phyloP scores from a whole-genome alignment of 2,113 vertebrate genomes.

The Apteryx owenii region DNA sequence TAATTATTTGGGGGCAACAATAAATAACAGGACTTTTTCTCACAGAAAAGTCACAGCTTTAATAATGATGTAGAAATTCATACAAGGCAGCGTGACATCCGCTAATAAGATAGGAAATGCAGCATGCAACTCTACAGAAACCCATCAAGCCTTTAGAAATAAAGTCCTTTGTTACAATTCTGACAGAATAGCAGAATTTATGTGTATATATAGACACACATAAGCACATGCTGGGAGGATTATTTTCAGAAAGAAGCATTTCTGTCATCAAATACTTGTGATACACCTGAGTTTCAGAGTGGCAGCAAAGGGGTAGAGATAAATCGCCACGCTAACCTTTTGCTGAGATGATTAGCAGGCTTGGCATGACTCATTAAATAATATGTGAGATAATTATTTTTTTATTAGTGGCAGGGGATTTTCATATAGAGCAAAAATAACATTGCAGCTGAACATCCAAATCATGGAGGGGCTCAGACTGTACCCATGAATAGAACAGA shows the following conservation, averaged over 20 bases:
- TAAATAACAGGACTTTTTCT: background rate
- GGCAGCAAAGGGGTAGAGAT: constrained; percentile 5
- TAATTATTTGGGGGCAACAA: background rate
- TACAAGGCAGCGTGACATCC: background rate
- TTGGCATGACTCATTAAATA: constrained; percentile 32
- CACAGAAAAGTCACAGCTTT: background rate
- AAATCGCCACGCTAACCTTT: constrained; percentile 64
- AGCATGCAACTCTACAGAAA: background rate
- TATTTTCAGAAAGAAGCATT: background rate
- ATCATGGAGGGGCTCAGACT: background rate
- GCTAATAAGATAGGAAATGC: background rate
- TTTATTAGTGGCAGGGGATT: constrained; percentile 51
- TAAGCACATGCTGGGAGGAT: background rate
- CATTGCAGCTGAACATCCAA: background rate
- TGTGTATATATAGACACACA: background rate
- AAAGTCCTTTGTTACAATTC: background rate
- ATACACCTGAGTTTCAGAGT: constrained; percentile 19
- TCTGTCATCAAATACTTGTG: background rate
- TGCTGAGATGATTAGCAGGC: constrained; percentile 47
- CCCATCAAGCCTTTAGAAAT: background rate
- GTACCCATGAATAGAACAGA: background rate
- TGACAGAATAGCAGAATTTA: background rate
- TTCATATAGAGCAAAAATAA: background rate
- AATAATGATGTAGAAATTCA: background rate
- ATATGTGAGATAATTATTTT: constrained; percentile 52